Evolutionary conservation across 2,113 vertebrate species (phyloP).

Genomic region (Epinephelus lanceolatus): DNA sequence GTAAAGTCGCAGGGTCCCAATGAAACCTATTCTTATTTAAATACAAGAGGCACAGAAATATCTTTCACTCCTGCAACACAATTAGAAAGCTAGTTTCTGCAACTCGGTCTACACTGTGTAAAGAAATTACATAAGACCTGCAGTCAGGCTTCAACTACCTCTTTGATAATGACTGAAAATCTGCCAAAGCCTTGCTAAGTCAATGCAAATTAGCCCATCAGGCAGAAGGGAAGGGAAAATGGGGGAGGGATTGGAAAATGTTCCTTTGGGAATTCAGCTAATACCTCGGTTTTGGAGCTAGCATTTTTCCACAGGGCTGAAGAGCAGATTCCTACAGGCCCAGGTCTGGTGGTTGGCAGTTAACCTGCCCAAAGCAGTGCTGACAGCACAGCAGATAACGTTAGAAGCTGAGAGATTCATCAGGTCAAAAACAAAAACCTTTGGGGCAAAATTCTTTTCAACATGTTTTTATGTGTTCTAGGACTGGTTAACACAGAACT

Average conservation of each 20-base stretch:
- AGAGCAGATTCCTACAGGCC: conserved; percentile 25
- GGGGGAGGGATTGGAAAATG: conserved; percentile 41
- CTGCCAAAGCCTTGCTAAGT: conserved; percentile 46
- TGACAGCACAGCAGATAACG: neutral
- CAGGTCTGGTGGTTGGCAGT: conserved; percentile 5
- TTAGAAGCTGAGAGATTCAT: neutral
- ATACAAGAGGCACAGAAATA: conserved; percentile 22
- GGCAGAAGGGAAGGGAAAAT: conserved; percentile 45
- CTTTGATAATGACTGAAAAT: conserved; percentile 57
- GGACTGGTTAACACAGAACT: neutral
- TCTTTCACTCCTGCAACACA: neutral
- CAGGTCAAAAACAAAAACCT: neutral
- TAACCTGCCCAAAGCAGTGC: neutral
- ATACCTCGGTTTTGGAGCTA: conserved; percentile 27
- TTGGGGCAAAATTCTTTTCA: neutral
- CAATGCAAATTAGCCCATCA: conserved; percentile 54
- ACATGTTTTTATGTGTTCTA: neutral
- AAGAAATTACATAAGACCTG: conserved; percentile 43
- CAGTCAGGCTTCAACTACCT: conserved; percentile 41
- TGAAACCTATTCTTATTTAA: conserved; percentile 12
- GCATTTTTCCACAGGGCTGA: conserved; percentile 37
- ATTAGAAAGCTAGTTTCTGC: conserved; percentile 19
- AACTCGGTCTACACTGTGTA: conserved; percentile 1
- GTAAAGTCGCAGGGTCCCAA: neutral
- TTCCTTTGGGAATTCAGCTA: conserved; percentile 44